phyloP scores from a whole-genome alignment of 2,888 invertebrate genomes.

The Lomographa bimaculata region DNA sequence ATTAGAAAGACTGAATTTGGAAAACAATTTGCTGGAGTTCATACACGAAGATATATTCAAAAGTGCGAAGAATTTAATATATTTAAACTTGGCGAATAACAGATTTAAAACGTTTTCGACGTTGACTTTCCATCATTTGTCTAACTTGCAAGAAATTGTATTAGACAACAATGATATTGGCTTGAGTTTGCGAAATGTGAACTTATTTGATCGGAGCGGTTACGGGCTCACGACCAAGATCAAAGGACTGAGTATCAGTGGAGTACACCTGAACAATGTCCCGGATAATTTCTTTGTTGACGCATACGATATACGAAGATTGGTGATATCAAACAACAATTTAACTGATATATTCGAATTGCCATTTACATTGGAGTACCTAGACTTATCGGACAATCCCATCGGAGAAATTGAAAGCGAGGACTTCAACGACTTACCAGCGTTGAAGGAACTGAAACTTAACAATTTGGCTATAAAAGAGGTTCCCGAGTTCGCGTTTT shows the following conservation, averaged over 20 bases:
- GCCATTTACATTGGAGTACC: slow-evolving; percentile 80
- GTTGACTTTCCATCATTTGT: slow-evolving; percentile 63
- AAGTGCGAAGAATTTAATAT: slow-evolving; percentile 60
- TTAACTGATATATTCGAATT: slow-evolving; percentile 79
- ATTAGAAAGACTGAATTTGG: slow-evolving; percentile 66
- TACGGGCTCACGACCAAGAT: slow-evolving; percentile 65
- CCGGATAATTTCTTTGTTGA: slow-evolving; percentile 69
- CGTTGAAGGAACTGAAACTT: slow-evolving; percentile 77
- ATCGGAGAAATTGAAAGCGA: slow-evolving; percentile 73
- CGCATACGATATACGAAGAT: slow-evolving; percentile 67
- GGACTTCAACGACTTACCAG: slow-evolving; percentile 76
- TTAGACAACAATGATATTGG: slow-evolving; percentile 73
- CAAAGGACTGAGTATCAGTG: slow-evolving; percentile 55
- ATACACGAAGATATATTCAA: slow-evolving; percentile 65
- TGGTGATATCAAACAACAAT: slow-evolving; percentile 81
- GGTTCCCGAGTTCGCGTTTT: slow-evolving; percentile 81
- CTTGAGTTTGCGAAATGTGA: slow-evolving; percentile 48
- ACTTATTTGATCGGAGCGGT: slow-evolving; percentile 67
- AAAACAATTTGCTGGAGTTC: slow-evolving; percentile 59
- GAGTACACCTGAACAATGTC: slow-evolving; percentile 52
- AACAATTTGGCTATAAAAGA: slow-evolving; percentile 81
- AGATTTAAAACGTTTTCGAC: slow-evolving; percentile 61
- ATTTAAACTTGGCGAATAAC: slow-evolving; percentile 72
- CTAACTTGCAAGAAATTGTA: slow-evolving; percentile 62
- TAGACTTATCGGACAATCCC: slow-evolving; percentile 86